Evolutionary conservation across 2,888 invertebrate genomes (phyloP).

Genomic region (Dolomedes plantarius): DNA sequence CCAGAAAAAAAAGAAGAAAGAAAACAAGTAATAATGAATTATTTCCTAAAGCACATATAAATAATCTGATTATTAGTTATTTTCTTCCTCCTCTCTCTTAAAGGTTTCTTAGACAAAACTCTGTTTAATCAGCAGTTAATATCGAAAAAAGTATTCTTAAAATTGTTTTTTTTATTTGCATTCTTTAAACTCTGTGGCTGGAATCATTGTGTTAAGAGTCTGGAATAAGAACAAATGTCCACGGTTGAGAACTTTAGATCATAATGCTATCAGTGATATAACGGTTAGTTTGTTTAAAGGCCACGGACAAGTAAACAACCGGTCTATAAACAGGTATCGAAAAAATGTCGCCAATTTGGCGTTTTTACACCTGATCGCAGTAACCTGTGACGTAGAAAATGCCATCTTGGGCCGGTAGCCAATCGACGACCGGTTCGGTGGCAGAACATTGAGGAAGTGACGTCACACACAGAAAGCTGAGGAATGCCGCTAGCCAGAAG

Average conservation of each 20-base stretch:
- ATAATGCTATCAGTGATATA: neutral
- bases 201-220: too few species aligned
- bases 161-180: too few species aligned
- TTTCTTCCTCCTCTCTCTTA: too few species aligned
- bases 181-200: too few species aligned
- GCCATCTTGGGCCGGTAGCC: slow-evolving; percentile 43
- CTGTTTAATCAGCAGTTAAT: too few species aligned
- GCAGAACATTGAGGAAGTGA: slow-evolving; percentile 52
- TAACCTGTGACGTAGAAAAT: slow-evolving; percentile 29
- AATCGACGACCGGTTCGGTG: slow-evolving; percentile 56
- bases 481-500: slow-evolving; percentile 53
- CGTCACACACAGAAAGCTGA: slow-evolving; percentile 30
- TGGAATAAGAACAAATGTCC: too few species aligned
- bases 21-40: too few species aligned
- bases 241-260: neutral
- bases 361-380: neutral
- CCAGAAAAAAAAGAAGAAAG: too few species aligned
- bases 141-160: too few species aligned
- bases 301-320: slow-evolving; percentile 6
- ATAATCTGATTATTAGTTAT: too few species aligned
- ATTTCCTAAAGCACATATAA: too few species aligned
- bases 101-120: too few species aligned
- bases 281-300: slow-evolving; percentile 6
- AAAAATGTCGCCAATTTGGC: slow-evolving; percentile 35
- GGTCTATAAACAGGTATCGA: neutral